Evolutionary conservation across 2,797 vertebrate species (phyloP).

Genomic region (Cryptoprocta ferox): DNA sequence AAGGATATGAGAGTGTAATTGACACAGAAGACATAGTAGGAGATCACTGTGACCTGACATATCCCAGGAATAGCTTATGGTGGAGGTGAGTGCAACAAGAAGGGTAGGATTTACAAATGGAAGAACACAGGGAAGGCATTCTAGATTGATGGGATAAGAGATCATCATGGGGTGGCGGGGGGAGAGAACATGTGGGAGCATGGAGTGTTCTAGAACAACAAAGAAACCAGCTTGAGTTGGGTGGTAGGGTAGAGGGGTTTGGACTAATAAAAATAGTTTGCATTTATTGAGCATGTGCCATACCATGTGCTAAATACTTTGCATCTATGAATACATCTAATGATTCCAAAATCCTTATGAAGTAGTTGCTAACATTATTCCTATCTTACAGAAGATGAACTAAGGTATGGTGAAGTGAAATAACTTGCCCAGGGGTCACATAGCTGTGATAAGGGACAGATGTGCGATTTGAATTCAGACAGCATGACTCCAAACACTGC

Average conservation of each 20-base stretch:
- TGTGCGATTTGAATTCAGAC: background rate
- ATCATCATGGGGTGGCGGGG: fast-evolving
- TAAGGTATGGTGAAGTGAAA: background rate
- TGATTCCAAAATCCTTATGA: background rate
- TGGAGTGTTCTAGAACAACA: background rate
- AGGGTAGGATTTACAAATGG: background rate
- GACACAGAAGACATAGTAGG: background rate
- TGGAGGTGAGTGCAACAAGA: background rate
- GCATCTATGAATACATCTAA: background rate
- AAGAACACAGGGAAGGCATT: background rate
- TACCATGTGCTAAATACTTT: background rate
- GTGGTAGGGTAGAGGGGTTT: background rate
- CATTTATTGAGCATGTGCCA: background rate
- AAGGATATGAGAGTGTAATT: background rate
- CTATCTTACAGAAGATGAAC: background rate
- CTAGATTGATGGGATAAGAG: too few species aligned
- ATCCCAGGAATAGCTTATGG: background rate
- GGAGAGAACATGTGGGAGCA: background rate
- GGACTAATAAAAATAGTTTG: background rate
- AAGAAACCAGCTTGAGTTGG: background rate
- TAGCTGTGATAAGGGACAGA: background rate
- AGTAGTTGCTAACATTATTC: background rate
- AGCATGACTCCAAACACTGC: background rate
- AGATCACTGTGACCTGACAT: background rate
- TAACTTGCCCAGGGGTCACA: background rate